Evolutionary conservation across 2,113 vertebrate species (phyloP), one percentile per base, ranked within the genome.

Genomic region (Marmota flaviventris): DNA sequence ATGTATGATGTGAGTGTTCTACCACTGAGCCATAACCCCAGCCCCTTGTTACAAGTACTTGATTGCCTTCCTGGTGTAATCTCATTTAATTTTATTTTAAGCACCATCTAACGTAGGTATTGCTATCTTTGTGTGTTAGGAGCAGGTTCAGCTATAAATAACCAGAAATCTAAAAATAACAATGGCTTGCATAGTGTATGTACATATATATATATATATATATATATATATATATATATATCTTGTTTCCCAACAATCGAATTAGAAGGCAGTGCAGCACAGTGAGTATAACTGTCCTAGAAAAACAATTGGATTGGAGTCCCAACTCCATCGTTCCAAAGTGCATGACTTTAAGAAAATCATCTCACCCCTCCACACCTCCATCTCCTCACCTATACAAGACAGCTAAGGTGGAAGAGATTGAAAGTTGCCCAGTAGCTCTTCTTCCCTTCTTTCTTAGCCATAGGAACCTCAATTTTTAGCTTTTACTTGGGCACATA

Each of bases 41-140:
- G 45, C 45, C 45, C 45, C 45, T 45, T 45, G 45, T 45, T 45
- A 45, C 8, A 45, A 45, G 45, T 45, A 45, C 45, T 45, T 24
- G 45, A 61, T 18, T 69, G 42, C 18, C 8, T 45, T 82, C 58
- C n/a, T 58, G 34, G 45, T 67, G 12, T n/a, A 42, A 63, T 32
- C 24, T 39, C 73, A 13, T 75, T 56, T 8, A 37, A 61, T 83
- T 89, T 92, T 89, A 89, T 94, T 97, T 78, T 85, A 12, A 81
- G 67, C 56, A 37, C 14, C 6, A 0, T 34, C 34, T 75, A 65
- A 51, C 17, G 24, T 34, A 24, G n/a, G 51, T 22, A 20, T 82
- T 87, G 29, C 37, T 76, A 0, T 42, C 61, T 17, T 2, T 77
- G 9, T 65, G 18, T 42, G 25, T n/a, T 63, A 63, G 65, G 67